These are phyloP conservation scores for Brachystomella parvula DNA, from an alignment of 1,140 invertebrate genomes.

Conservation along the genomic window DNA sequence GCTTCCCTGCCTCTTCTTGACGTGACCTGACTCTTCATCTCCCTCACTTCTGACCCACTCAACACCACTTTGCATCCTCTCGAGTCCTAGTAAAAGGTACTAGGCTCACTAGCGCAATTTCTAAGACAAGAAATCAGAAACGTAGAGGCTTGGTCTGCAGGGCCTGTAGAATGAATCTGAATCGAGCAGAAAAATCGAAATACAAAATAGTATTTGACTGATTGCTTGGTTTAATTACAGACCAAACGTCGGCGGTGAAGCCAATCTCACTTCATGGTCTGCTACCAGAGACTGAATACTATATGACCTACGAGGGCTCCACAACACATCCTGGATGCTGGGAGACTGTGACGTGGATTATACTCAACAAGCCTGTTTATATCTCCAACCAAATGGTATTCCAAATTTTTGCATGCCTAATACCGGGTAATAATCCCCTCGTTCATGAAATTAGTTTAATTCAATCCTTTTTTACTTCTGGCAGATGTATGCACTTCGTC, in stretches of 20 bases:
- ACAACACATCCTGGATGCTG: conserved; percentile 88
- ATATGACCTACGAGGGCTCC: conserved; percentile 95
- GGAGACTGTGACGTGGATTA: conserved; percentile 90
- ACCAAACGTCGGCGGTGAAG: conserved; percentile 70
- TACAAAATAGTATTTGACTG: too few species aligned
- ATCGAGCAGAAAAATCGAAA: too few species aligned
- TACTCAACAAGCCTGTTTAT: conserved; percentile 93
- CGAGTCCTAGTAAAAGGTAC: neutral
- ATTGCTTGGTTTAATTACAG: conserved; percentile 44
- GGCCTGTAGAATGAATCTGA: too few species aligned
- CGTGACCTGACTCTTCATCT: conserved; percentile 37
- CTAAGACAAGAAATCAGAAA: too few species aligned
- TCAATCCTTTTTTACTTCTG: conserved; percentile 40
- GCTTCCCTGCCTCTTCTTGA: conserved; percentile 30
- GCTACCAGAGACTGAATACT: conserved; percentile 83
- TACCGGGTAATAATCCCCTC: too few species aligned
- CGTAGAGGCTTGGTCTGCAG: too few species aligned
- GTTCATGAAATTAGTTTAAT: neutral
- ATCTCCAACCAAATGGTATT: conserved; percentile 90
- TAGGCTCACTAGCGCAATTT: too few species aligned
- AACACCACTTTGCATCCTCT: conserved; percentile 17
- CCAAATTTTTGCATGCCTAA: too few species aligned
- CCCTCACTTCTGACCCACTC: neutral
- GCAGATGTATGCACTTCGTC: conserved; percentile 69
- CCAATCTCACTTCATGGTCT: conserved; percentile 72